Conservation (phyloP, 2,113 vertebrate genomes). For the Macaca nemestrina region DNA sequence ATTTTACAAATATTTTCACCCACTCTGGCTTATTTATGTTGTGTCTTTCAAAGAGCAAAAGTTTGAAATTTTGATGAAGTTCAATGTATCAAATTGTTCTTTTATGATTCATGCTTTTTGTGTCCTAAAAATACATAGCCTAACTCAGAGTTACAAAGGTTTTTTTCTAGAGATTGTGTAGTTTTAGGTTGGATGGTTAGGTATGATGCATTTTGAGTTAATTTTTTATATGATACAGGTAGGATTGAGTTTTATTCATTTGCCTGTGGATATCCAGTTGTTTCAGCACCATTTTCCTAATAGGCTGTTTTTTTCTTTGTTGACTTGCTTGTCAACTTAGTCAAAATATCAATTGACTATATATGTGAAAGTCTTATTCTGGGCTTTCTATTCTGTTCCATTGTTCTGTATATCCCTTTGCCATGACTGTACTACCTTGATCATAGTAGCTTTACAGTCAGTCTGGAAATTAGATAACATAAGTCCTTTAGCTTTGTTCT, state of each 20-base stretch:
- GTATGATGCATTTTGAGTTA: background rate
- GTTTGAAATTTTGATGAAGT: background rate
- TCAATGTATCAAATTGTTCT: background rate
- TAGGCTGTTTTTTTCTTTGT: background rate
- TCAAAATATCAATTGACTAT: background rate
- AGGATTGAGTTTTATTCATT: background rate
- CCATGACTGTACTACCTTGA: background rate
- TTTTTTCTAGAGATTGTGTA: background rate
- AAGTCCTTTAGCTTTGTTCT: background rate
- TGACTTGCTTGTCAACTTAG: background rate
- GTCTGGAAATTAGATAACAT: background rate
- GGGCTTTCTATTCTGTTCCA: background rate
- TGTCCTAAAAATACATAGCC: background rate
- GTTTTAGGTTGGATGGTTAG: background rate
- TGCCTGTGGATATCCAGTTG: background rate
- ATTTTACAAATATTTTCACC: background rate
- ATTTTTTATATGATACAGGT: background rate
- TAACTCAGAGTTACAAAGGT: background rate
- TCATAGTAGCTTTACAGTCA: background rate
- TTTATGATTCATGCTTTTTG: background rate
- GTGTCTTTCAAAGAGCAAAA: background rate
- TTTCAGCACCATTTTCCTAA: background rate
- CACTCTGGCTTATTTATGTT: background rate
- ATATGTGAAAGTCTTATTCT: background rate
- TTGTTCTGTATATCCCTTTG: background rate